These are phyloP conservation scores for Ceryle rudis DNA, from an alignment of 2,797 vertebrate species.

Conservation along the genomic window DNA sequence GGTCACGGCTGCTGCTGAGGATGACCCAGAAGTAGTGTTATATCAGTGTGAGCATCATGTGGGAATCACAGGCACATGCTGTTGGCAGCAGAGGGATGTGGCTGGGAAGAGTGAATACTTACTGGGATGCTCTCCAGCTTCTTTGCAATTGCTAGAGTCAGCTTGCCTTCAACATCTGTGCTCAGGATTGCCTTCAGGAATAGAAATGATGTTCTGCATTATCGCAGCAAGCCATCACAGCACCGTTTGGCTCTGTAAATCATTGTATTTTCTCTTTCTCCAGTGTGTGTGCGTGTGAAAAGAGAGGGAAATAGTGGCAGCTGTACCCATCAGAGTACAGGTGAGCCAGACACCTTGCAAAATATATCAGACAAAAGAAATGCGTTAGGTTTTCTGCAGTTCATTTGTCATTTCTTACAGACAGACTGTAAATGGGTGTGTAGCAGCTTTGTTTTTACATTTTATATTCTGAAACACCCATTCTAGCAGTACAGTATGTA, in stretches of 20 bases:
- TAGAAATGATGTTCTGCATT: background rate
- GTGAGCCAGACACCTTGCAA: background rate
- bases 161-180: constrained; percentile 31
- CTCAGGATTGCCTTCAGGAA: background rate
- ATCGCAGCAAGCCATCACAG: background rate
- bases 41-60: background rate
- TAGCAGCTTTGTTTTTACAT: background rate
- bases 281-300: background rate
- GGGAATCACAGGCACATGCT: background rate
- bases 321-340: background rate
- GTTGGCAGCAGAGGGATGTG: background rate
- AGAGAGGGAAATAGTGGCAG: background rate
- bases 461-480: background rate
- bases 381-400: background rate
- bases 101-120: background rate
- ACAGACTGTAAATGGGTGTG: background rate
- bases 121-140: background rate
- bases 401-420: background rate
- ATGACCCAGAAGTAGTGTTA: background rate
- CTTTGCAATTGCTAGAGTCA: background rate
- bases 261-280: background rate
- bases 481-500: background rate
- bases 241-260: background rate
- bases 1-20: background rate
- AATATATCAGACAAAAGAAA: background rate